Percentiles rank a stretch among this genome's conserved stretches.
Evolutionary conservation across 2,113 vertebrate species (phyloP).

Genomic region (Odobenus rosmarus): DNA sequence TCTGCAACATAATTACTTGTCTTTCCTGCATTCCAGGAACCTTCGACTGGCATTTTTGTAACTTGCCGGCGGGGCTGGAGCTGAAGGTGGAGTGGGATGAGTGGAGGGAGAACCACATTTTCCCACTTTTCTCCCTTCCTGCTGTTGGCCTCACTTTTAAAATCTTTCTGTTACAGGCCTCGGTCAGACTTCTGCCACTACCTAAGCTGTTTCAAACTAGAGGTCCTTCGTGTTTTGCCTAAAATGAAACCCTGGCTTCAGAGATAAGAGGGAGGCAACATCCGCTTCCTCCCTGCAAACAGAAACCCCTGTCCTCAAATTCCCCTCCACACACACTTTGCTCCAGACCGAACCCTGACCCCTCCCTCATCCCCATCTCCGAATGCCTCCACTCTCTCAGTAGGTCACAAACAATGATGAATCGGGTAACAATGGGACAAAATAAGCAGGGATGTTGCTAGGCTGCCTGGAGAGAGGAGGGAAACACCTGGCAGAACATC

Average conservation of each 20-base stretch:
- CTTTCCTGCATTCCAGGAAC: background rate
- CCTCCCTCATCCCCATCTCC: background rate
- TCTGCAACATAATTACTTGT: background rate
- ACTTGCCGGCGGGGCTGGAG: background rate
- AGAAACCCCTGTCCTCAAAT: background rate
- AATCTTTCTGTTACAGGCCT: background rate
- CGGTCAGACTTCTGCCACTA: background rate
- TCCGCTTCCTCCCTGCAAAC: background rate
- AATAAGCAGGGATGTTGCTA: background rate
- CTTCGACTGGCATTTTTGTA: background rate
- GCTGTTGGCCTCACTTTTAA: background rate
- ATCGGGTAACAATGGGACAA: background rate
- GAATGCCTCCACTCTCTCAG: background rate
- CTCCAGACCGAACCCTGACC: background rate
- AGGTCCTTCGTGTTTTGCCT: background rate
- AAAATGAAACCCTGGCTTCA: conserved; percentile 19
- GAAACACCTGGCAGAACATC: background rate
- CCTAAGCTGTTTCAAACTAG: background rate
- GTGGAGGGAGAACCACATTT: background rate
- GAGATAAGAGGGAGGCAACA: background rate
- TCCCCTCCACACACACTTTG: too few species aligned
- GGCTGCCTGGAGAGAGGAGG: background rate
- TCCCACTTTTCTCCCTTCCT: background rate
- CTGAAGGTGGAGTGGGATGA: background rate
- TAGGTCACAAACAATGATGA: background rate